These are phyloP conservation scores for Propithecus coquereli DNA, from an alignment of 2,113 vertebrate species.

Conservation along the genomic window DNA sequence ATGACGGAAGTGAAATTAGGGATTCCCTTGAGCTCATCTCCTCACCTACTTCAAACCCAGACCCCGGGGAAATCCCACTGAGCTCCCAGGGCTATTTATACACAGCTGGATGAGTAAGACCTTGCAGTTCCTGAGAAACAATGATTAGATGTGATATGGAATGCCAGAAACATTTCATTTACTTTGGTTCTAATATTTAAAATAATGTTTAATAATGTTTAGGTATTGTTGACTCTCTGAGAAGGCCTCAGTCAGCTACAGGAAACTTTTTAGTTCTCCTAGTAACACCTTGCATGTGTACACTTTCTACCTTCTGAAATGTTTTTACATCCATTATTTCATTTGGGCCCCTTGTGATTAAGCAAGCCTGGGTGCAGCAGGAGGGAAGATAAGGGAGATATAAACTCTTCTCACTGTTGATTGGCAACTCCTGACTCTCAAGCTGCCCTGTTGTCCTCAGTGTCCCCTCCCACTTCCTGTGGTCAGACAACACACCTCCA, in stretches of 20 bases:
- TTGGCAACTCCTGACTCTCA: not conserved
- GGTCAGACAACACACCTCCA: not conserved
- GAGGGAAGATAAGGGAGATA: not conserved
- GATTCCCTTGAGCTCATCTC: constrained; percentile 7
- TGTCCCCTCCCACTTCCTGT: not conserved
- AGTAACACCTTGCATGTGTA: not conserved
- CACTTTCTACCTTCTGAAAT: constrained; percentile 26
- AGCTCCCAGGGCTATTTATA: not conserved
- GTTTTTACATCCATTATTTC: constrained; percentile 40
- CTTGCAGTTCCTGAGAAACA: constrained; percentile 36
- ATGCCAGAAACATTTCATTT: constrained; percentile 15
- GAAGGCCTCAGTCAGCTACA: not conserved
- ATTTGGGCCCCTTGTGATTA: not conserved
- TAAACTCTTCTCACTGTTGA: not conserved
- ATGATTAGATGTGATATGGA: not conserved
- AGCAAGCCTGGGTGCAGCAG: not conserved
- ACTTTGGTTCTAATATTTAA: not conserved
- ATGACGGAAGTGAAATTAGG: not conserved
- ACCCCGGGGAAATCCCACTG: not conserved
- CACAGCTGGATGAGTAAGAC: not conserved
- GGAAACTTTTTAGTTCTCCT: constrained; percentile 4
- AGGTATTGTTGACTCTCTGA: not conserved
- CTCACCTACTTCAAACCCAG: constrained; percentile 37
- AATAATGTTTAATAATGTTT: constrained; percentile 25
- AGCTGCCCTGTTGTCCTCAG: not conserved